phyloP scores from a whole-genome alignment of 2,888 invertebrate genomes.

The Pandemis heparana region DNA sequence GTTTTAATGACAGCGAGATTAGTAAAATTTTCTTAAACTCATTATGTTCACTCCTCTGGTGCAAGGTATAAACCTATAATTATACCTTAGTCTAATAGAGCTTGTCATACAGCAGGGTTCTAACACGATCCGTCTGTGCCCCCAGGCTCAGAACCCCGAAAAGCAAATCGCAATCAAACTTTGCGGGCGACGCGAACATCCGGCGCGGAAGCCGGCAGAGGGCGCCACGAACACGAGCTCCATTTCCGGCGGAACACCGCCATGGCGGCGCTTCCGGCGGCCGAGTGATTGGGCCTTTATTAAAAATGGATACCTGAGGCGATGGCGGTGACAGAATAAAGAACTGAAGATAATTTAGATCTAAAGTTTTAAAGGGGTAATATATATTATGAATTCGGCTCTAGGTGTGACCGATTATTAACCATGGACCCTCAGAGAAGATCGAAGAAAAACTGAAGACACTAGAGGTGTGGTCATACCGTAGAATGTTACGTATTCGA shows the following conservation, averaged over 20 bases:
- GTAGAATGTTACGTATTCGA: no score
- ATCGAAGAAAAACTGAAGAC: no score
- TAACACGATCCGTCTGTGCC: background rate
- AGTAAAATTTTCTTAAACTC: no score
- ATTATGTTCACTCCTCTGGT: no score
- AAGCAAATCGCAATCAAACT: slow-evolving; percentile 28
- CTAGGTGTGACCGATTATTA: no score
- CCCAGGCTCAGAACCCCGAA: slow-evolving; percentile 22
- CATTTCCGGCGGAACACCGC: slow-evolving; percentile 81
- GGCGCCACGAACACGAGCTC: slow-evolving; percentile 78
- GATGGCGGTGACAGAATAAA: slow-evolving; percentile 47
- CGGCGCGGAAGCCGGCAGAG: slow-evolving; percentile 64
- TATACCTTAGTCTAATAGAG: no score
- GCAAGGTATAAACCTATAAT: no score
- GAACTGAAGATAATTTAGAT: background rate
- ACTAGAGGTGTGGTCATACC: no score
- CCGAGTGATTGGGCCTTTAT: slow-evolving; percentile 83
- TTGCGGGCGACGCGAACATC: slow-evolving; percentile 38
- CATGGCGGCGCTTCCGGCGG: slow-evolving; percentile 75
- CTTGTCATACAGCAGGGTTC: background rate
- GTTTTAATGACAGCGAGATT: no score
- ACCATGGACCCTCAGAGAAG: no score
- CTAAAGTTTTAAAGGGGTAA: background rate
- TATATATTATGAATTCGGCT: no score
- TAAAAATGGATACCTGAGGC: slow-evolving; percentile 82